Conservation (phyloP, 2,797 vertebrate species). For the Sebastolobus altivelis region DNA sequence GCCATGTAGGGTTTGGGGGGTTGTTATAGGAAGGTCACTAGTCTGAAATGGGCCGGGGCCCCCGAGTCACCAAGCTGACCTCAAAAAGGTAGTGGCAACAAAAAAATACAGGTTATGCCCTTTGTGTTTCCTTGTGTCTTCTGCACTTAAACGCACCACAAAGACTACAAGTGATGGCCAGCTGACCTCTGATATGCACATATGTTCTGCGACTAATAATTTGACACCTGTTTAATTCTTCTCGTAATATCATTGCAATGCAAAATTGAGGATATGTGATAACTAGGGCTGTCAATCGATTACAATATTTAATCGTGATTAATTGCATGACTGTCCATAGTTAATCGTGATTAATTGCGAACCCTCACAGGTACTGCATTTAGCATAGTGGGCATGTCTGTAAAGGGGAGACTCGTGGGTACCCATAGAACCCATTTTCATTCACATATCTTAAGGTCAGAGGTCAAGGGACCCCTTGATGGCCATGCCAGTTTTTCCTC, state of each 20-base stretch:
- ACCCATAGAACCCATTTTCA: too few species aligned
- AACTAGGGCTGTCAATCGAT: too few species aligned
- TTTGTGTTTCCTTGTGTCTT: neutral
- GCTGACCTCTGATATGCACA: neutral
- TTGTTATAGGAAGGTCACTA: slow-evolving; percentile 34
- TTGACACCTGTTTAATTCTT: neutral
- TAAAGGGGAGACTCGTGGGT: too few species aligned
- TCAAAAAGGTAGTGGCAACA: neutral
- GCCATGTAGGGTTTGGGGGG: slow-evolving; percentile 3
- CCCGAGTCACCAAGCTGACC: slow-evolving; percentile 1
- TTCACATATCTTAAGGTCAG: too few species aligned
- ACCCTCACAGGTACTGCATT: too few species aligned
- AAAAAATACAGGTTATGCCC: neutral
- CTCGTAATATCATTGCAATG: neutral
- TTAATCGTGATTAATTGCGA: too few species aligned
- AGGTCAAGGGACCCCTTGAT: too few species aligned
- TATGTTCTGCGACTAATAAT: neutral
- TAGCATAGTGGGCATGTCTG: too few species aligned
- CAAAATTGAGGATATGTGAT: neutral
- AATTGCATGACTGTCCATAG: too few species aligned
- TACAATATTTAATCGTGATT: too few species aligned
- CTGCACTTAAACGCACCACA: neutral
- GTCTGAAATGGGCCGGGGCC: slow-evolving; percentile 16
- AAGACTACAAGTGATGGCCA: neutral
- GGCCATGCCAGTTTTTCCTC: too few species aligned